Evolutionary conservation across 2,888 invertebrate genomes (phyloP), one percentile per base, ranked within the genome.

Genomic region (Torymus aiolomorphi): DNA sequence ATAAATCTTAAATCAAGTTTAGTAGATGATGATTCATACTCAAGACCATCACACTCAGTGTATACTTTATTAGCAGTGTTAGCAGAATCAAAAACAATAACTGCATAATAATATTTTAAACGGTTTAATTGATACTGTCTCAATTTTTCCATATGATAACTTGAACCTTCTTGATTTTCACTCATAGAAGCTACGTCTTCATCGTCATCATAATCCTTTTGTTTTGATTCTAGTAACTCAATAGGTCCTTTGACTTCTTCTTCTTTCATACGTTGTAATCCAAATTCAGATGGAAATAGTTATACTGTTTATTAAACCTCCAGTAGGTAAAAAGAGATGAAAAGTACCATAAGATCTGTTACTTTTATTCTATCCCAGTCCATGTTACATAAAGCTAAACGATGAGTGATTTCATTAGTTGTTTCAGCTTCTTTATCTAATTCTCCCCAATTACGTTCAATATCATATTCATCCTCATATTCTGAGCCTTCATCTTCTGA

Each of bases 331-430:
- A 99, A 99, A 0, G 99, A 99, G 88, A 94, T 95, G 42, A 98
- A 94, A 1, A 98, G 91, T 49, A 98, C 95, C 94, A 97, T 95
- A 13, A 98, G 91, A 91, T 98, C 98, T 14, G 93, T 89, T 13
- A 98, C 97, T 87, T 95, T 94, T 76, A 99, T 96, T 87, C 97
- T 93, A 91, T 99, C 98, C 99, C 99, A 99, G 90, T 99, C 98
- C 96, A 99, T 96, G 89, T 99, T 98, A 88, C 98, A 98, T 14
- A 97, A 93, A 24, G 99, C 99, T 84, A 99, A 92, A 79, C 99
- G 92, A 69, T 89, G 87, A 84, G 98, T 96, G 0, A 95, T 93
- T 83, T 97, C 95, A 59, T 97, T 95, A 0, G 95, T 96, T 63
- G 92, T 92, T 57, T 94, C 95, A 0, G 97, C 98, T 91, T 97